Percentiles rank a stretch among this genome's conserved stretches.
phyloP scores from a whole-genome alignment of 2,113 vertebrate genomes.

The Xyliphius kryptos region DNA sequence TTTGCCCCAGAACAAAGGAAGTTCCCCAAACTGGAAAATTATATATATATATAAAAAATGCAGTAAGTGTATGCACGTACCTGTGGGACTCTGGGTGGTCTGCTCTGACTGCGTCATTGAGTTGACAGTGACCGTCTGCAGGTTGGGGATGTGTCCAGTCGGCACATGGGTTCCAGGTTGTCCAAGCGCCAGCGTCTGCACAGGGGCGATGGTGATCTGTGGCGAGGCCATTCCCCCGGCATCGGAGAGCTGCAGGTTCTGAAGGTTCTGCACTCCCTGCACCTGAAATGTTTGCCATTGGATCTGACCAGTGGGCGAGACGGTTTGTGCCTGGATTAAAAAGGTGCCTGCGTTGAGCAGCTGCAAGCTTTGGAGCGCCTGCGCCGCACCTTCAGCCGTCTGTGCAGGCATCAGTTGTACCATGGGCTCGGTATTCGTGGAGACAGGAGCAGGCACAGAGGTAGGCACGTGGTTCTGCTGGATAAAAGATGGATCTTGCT shows the following conservation, averaged over 20 bases:
- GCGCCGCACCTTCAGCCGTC: slow-evolving; percentile 81
- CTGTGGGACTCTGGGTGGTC: slow-evolving; percentile 72
- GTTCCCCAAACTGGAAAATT: too few relatives aligned
- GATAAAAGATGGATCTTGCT: slow-evolving; percentile 86
- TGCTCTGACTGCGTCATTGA: slow-evolving; percentile 82
- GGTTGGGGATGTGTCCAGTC: slow-evolving; percentile 88
- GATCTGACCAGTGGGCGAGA: slow-evolving; percentile 95
- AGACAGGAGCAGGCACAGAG: background rate
- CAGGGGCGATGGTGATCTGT: slow-evolving; percentile 93
- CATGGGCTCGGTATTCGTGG: slow-evolving; percentile 5
- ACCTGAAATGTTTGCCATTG: slow-evolving; percentile 99
- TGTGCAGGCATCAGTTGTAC: slow-evolving; percentile 73
- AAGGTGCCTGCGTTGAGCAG: slow-evolving; percentile 95
- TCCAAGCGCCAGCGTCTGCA: slow-evolving; percentile 90
- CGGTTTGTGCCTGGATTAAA: slow-evolving; percentile 97
- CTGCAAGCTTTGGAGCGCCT: slow-evolving; percentile 91
- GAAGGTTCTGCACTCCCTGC: slow-evolving; percentile 96
- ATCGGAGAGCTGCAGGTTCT: slow-evolving; percentile 86
- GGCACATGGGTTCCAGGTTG: slow-evolving; percentile 80
- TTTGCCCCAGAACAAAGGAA: too few relatives aligned
- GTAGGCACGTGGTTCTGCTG: slow-evolving; percentile 74
- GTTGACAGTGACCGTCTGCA: slow-evolving; percentile 97
- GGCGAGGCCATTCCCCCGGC: slow-evolving; percentile 60
- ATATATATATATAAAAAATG: too few relatives aligned
- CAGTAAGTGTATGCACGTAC: background rate